These are phyloP conservation scores for Panagrolaimus sp. DNA, from an alignment of 1,140 invertebrate genomes.

Conservation along the genomic window DNA sequence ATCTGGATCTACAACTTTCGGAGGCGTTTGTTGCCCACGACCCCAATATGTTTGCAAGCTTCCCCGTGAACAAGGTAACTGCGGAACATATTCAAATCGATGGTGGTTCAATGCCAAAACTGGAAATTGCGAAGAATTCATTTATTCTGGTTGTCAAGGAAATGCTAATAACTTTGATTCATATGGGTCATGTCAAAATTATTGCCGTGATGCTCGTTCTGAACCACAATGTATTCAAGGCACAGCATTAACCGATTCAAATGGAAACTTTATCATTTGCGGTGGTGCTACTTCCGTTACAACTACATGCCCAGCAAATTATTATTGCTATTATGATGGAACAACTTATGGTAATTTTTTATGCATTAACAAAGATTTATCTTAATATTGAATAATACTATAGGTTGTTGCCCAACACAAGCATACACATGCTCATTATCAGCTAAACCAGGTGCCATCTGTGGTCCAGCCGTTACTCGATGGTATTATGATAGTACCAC, in stretches of 20 bases:
- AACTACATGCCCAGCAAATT: conserved; percentile 57
- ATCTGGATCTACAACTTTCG: conserved; percentile 51
- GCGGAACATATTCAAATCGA: conserved; percentile 53
- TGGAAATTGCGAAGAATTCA: conserved; percentile 58
- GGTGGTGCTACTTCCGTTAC: conserved; percentile 50
- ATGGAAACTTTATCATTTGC: conserved; percentile 58
- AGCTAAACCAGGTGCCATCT: conserved; percentile 52
- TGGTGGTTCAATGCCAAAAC: conserved; percentile 59
- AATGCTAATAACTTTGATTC: conserved; percentile 50
- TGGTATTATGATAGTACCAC: conserved; percentile 58
- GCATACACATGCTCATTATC: conserved; percentile 57
- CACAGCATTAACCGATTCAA: conserved; percentile 56
- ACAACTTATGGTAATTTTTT: conserved; percentile 57
- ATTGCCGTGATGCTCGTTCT: conserved; percentile 50
- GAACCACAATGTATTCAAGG: conserved; percentile 56
- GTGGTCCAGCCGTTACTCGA: conserved; percentile 54
- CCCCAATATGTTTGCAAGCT: conserved; percentile 57
- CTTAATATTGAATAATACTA: no score
- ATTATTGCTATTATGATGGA: conserved; percentile 58
- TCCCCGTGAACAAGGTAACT: conserved; percentile 55
- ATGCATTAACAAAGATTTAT: no score
- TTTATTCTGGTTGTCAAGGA: conserved; percentile 56
- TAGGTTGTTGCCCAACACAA: conserved; percentile 57
- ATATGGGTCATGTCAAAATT: conserved; percentile 57
- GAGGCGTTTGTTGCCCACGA: conserved; percentile 54